These are phyloP conservation scores for Eriosoma lanigerum DNA, from an alignment of 1,140 invertebrate species.

Conservation along the genomic window DNA sequence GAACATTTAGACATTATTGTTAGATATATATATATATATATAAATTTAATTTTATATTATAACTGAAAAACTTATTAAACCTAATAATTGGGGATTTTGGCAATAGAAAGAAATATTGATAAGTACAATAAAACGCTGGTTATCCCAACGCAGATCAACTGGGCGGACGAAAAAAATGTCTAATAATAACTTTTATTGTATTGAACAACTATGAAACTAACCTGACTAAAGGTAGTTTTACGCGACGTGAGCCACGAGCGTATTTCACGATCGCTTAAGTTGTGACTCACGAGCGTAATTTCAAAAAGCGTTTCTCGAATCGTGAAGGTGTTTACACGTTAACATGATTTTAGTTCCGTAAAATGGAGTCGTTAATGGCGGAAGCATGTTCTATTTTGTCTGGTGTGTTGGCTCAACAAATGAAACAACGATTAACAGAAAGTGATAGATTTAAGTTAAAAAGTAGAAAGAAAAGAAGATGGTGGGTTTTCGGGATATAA, in stretches of 20 bases:
- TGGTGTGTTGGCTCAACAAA: constrained; percentile 11
- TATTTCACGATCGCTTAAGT: background rate
- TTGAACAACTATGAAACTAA: too few relatives aligned
- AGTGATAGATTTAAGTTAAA: constrained; percentile 27
- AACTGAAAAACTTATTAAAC: too few relatives aligned
- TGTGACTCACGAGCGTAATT: constrained; percentile 23
- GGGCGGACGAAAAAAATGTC: too few relatives aligned
- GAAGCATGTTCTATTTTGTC: constrained; percentile 28
- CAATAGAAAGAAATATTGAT: too few relatives aligned
- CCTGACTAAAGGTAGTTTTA: background rate
- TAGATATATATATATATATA: too few relatives aligned
- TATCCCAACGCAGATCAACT: too few relatives aligned
- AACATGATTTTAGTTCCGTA: background rate
- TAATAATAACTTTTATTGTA: too few relatives aligned
- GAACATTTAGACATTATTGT: too few relatives aligned
- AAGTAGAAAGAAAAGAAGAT: constrained; percentile 21
- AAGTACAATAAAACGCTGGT: too few relatives aligned
- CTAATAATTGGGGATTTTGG: too few relatives aligned
- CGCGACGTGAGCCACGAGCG: background rate
- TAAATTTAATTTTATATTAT: too few relatives aligned
- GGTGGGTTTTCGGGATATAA: too few relatives aligned
- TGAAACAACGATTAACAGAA: constrained; percentile 23
- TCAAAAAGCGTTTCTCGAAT: constrained; percentile 16
- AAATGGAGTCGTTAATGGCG: constrained; percentile 23
- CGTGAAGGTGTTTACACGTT: constrained; percentile 29